phyloP scores from a whole-genome alignment of 2,888 invertebrate genomes.

The Melangyna quadrimaculata region DNA sequence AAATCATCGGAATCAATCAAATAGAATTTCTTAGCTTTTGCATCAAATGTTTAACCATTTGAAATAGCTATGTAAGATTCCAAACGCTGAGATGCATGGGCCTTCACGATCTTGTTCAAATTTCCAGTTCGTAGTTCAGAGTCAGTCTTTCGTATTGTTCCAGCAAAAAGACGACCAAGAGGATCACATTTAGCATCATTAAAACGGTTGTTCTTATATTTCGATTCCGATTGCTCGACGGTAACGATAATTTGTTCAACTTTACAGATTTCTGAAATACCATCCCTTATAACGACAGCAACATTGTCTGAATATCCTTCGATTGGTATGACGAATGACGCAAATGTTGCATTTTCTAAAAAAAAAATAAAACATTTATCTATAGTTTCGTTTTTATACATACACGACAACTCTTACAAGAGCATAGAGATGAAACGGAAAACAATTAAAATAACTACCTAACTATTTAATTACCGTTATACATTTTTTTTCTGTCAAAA shows the following conservation, averaged over 20 bases:
- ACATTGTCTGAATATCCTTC: slow-evolving; percentile 84
- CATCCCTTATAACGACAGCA: slow-evolving; percentile 87
- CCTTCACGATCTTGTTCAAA: slow-evolving; percentile 77
- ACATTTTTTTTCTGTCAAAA: too few species aligned
- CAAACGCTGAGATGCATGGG: slow-evolving; percentile 74
- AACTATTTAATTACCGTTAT: too few species aligned
- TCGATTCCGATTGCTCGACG: slow-evolving; percentile 83
- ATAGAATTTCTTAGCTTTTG: slow-evolving; percentile 85
- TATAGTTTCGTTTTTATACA: too few species aligned
- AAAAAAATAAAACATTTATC: slow-evolving; percentile 76
- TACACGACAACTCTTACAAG: too few species aligned
- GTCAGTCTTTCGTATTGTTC: slow-evolving; percentile 81
- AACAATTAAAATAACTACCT: too few species aligned
- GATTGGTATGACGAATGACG: slow-evolving; percentile 85
- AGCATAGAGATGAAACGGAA: too few species aligned
- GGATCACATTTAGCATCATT: slow-evolving; percentile 92
- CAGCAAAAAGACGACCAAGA: slow-evolving; percentile 87
- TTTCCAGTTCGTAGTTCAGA: slow-evolving; percentile 78
- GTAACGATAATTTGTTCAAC: slow-evolving; percentile 82
- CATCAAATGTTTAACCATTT: slow-evolving; percentile 91
- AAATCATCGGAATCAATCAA: slow-evolving; percentile 88
- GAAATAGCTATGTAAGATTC: slow-evolving; percentile 84
- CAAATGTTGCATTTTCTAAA: slow-evolving; percentile 81
- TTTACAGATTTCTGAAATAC: slow-evolving; percentile 82
- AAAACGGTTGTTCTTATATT: slow-evolving; percentile 83